A percentile compares a stretch with the other conserved stretches of the same genome.
phyloP scores from a whole-genome alignment of 2,797 vertebrate species.

The Psittacula echo region DNA sequence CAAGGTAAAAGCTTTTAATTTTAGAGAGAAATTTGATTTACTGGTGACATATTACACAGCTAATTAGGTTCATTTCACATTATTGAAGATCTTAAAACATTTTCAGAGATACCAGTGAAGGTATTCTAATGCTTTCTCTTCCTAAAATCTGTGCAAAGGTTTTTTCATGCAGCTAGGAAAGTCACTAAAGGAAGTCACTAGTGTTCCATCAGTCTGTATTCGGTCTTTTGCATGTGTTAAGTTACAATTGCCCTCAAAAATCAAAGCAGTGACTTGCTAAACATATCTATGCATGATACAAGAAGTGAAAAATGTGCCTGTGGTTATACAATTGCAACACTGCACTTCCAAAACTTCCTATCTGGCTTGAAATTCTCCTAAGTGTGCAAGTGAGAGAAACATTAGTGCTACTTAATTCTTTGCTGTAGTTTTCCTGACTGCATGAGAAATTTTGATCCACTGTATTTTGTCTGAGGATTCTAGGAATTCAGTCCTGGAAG shows the following conservation, averaged over 20 bases:
- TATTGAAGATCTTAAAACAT: not conserved
- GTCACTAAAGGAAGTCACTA: not conserved
- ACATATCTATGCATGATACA: not conserved
- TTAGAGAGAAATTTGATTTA: not conserved
- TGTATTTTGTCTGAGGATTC: not conserved
- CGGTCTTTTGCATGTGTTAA: not conserved
- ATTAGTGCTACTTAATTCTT: not conserved
- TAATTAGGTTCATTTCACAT: not conserved
- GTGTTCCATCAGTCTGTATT: not conserved
- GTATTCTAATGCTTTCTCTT: slow-evolving; percentile 29
- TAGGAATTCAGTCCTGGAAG: slow-evolving; percentile 46
- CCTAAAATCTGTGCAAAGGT: not conserved
- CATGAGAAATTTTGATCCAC: not conserved
- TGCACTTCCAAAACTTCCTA: not conserved
- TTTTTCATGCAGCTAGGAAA: slow-evolving; percentile 6
- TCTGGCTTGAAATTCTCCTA: not conserved
- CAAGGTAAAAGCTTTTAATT: not conserved
- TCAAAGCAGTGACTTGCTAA: not conserved
- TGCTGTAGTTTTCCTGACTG: not conserved
- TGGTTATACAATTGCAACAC: not conserved
- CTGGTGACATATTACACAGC: not conserved
- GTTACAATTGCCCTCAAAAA: not conserved
- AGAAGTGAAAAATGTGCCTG: not conserved
- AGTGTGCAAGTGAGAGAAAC: not conserved
- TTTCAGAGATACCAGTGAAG: slow-evolving; percentile 44